Base-by-base conservation (phyloP, 1,140 invertebrate genomes). In the Euura lappo region DNA sequence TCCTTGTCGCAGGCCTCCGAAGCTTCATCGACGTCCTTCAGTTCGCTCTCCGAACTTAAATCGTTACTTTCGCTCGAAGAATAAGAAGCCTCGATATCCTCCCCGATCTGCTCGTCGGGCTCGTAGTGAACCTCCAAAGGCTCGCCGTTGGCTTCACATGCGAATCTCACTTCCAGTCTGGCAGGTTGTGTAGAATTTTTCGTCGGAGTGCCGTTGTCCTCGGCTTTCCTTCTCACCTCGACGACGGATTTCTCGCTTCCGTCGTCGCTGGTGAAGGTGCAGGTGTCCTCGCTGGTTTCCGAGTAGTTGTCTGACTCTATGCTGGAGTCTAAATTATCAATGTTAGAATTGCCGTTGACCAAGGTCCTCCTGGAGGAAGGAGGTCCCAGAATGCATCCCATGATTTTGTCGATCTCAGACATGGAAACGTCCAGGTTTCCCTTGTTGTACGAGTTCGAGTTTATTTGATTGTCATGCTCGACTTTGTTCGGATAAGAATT, bases 131-230 rank as follows among this genome's bases (percentile, higher is more conserved):
- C 65, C 68, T 77, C 79, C 28, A 73, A 44, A 11, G 75, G 71
- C 44, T 80, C 74, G 13, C 51, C 71, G 64, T 77, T 71, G 45
- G 74, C 75, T 44, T 78, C 74, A 5, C 72, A 74, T 2, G 79
- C 75, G 68, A 82, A 82, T 76, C 73, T 78, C 44, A 82, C 81
- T 69, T 82, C 80, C 70, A 78, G 80, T n/a, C 70, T 45, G 44
- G 70, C 70, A 45, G 72, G 69, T n/a, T 60, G 51, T 66, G 8
- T 68, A 66, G 70, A 47, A 68, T 74, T 68, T 72, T 79, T 74
- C 4, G 6, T 69, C n/a, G 42, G 4, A 65, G 46, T 43, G 8
- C 11, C 76, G 74, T 43, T 79, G 73, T 72, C 70, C 75, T 60
- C 51, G 51, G 8, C 13, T 8, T 8, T 78, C 28, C 8, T 3